Conservation (phyloP, 2,113 vertebrate species). For the Rhynchomys soricoides region DNA sequence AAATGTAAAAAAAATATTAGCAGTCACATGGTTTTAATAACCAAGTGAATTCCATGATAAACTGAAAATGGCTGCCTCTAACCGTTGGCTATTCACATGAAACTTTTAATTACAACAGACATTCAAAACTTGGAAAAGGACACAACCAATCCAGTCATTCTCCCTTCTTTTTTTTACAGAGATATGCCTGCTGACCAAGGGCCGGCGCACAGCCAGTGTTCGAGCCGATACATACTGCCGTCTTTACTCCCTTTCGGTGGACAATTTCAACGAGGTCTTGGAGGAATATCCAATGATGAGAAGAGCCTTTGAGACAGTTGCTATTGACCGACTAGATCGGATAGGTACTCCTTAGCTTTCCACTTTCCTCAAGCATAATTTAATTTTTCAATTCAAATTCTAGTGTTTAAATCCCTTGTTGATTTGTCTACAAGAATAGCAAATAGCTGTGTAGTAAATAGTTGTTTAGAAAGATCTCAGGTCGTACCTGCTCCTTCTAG, state of each 20-base stretch:
- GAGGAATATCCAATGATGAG: slow-evolving; percentile 99
- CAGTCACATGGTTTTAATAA: background rate
- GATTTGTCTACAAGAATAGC: background rate
- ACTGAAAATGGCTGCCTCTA: background rate
- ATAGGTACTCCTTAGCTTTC: slow-evolving; percentile 88
- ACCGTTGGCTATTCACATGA: background rate
- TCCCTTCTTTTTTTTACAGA: slow-evolving; percentile 85
- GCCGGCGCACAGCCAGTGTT: slow-evolving; percentile 97
- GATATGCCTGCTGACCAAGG: slow-evolving; percentile 98
- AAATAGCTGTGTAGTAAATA: background rate
- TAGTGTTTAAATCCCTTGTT: background rate
- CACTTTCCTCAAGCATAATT: background rate
- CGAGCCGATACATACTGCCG: slow-evolving; percentile 98
- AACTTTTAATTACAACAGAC: background rate
- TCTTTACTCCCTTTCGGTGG: slow-evolving; percentile 97
- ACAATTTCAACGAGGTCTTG: slow-evolving; percentile 99
- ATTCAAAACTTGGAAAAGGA: background rate
- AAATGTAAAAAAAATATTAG: background rate
- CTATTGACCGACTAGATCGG: slow-evolving; percentile 97
- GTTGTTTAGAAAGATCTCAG: slow-evolving; percentile 35
- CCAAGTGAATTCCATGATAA: background rate
- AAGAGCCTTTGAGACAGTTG: slow-evolving; percentile 98
- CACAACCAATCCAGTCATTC: slow-evolving; percentile 19
- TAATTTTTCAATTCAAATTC: background rate
- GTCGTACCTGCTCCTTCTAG: background rate